A percentile compares a stretch with the other conserved stretches of the same genome.
phyloP scores from a whole-genome alignment of 2,888 invertebrate genomes.

The Galeopsomyia nigrocyanea region DNA sequence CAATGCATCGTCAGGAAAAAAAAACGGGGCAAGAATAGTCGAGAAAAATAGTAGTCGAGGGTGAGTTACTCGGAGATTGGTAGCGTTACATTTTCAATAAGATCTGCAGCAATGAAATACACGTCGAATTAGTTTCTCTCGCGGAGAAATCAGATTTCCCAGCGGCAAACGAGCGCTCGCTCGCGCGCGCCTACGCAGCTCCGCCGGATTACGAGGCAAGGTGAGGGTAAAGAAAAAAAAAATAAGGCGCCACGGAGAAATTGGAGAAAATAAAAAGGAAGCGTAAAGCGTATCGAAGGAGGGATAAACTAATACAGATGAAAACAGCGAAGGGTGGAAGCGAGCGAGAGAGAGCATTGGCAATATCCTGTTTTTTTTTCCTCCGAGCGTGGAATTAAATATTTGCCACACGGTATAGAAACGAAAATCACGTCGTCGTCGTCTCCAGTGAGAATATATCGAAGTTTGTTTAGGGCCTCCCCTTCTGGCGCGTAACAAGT shows the following conservation, averaged over 20 bases:
- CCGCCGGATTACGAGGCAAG: neutral
- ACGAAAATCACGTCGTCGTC: constrained; percentile 9
- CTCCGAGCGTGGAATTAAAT: constrained; percentile 59
- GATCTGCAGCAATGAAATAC: constrained; percentile 59
- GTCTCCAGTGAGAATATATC: constrained; percentile 5
- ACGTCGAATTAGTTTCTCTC: constrained; percentile 60
- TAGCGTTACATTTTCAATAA: constrained; percentile 41
- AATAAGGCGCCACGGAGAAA: constrained; percentile 3
- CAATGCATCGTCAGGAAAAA: too few species aligned
- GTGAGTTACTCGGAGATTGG: neutral
- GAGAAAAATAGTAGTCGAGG: neutral
- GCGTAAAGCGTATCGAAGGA: neutral
- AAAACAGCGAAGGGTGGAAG: constrained; percentile 25
- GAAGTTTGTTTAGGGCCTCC: neutral
- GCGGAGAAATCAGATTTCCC: constrained; percentile 61
- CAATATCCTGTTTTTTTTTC: constrained; percentile 61
- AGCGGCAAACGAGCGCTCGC: constrained; percentile 52
- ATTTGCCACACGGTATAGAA: constrained; percentile 54
- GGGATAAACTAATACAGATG: constrained; percentile 33
- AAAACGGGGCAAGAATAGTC: too few species aligned
- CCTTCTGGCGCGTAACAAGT: constrained; percentile 14
- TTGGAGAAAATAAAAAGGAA: constrained; percentile 19
- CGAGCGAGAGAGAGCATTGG: constrained; percentile 50
- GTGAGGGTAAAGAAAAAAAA: constrained; percentile 7
- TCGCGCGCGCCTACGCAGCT: neutral